Percentiles rank a stretch among this genome's conserved stretches.
Evolutionary conservation across 1,140 invertebrate genomes (phyloP).

Genomic region (Neocloeon triangulifer): DNA sequence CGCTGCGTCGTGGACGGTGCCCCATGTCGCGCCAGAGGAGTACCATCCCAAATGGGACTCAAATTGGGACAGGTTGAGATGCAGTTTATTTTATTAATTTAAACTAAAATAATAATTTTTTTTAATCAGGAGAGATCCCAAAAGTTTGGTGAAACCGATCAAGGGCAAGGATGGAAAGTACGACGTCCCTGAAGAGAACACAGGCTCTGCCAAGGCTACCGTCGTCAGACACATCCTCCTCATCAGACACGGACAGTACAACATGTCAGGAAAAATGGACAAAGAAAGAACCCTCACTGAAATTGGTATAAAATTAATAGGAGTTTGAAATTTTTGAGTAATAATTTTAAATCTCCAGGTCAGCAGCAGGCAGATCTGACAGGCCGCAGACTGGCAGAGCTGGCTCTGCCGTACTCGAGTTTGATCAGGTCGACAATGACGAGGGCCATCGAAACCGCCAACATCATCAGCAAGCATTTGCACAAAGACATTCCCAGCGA

Average conservation of each 20-base stretch:
- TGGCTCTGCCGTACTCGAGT: conserved; percentile 53
- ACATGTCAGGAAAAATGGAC: conserved; percentile 45
- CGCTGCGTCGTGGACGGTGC: background rate
- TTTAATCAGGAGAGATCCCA: conserved; percentile 19
- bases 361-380: conserved; percentile 6
- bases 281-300: conserved; percentile 53
- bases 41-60: conserved; percentile 3
- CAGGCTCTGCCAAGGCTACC: conserved; percentile 27
- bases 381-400: conserved; percentile 45
- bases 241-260: conserved; percentile 89
- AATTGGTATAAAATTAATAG: conserved; percentile 39
- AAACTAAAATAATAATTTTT: background rate
- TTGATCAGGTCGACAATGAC: conserved; percentile 82
- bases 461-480: conserved; percentile 50
- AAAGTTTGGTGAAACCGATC: conserved; percentile 16
- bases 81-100: background rate
- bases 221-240: conserved; percentile 66
- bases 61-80: conserved; percentile 1
- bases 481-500: conserved; percentile 26
- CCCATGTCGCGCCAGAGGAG: background rate
- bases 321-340: too few relatives aligned
- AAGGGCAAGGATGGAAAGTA: conserved; percentile 13
- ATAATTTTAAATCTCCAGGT: conserved; percentile 7
- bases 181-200: conserved; percentile 32
- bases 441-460: conserved; percentile 73